Conservation (phyloP, 37 sponge, comb jelly and placozoan genomes). For the Geodia barretti region DNA sequence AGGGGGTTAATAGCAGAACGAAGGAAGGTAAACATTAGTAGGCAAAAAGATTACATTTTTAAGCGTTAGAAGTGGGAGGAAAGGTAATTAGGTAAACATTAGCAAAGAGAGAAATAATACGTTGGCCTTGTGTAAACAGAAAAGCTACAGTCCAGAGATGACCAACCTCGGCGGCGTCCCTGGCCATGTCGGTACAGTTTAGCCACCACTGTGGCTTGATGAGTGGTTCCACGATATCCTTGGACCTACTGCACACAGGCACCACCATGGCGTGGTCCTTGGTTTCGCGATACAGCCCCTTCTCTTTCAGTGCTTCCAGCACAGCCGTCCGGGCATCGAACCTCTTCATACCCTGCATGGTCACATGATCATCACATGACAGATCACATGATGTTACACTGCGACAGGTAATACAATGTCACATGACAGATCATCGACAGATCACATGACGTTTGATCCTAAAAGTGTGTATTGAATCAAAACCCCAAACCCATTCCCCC, state of each 20-base stretch:
- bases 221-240: conserved; percentile 98
- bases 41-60: too few relatives aligned
- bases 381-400: background rate
- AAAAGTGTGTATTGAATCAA: background rate
- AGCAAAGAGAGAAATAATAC: too few relatives aligned
- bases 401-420: too few relatives aligned
- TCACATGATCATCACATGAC: background rate
- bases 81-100: too few relatives aligned
- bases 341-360: conserved; percentile 85
- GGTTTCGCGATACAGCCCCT: conserved; percentile 84
- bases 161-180: conserved; percentile 76
- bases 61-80: too few relatives aligned
- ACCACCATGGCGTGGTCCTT: conserved; percentile 93
- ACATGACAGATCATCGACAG: background rate
- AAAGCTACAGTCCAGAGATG: too few relatives aligned
- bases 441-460: background rate
- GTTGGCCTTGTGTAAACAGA: too few relatives aligned
- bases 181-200: conserved; percentile 87
- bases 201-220: conserved; percentile 99
- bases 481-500: background rate
- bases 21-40: too few relatives aligned
- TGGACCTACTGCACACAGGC: conserved; percentile 93
- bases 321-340: conserved; percentile 90
- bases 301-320: conserved; percentile 91
- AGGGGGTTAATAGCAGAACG: too few relatives aligned